Base-by-base conservation (phyloP, 2,113 vertebrate genomes). In the Hypomesus transpacificus region DNA sequence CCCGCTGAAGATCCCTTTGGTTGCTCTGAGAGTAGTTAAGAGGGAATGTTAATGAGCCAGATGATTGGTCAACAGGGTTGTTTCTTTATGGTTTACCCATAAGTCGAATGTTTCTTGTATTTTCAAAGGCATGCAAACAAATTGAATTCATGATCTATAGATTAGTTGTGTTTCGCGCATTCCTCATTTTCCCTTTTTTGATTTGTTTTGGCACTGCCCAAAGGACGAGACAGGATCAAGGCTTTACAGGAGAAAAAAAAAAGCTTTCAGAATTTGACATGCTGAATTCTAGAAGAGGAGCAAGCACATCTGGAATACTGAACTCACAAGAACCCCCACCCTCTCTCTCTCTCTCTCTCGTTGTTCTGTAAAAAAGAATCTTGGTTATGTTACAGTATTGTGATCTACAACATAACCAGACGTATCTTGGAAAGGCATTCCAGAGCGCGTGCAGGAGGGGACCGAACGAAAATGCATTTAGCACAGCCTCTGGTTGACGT, bases 291-390 rank as follows among this genome's bases (percentile, higher is more conserved):
- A 80, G 76, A 79, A 79, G 80, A 82, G 60, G 84, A 85, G 81
- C 78, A 65, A 53, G 82, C 84, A 89, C 90, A 92, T 92, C 91
- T 92, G 91, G 89, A 87, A 87, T 83, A 85, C 56, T 75, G 79
- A 80, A 91, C 83, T 75, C 74, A 66, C 77, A 17, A 24, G 14
- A 26, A 24, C 59, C 21, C 4, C 24, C 3, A 20, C 24, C 58
- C 53, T 16, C 34, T 68, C 70, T 74, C 75, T 64, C 54, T 68
- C 73, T 14, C 54, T 83, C 70, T 8, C 20, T 61, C 39, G 39
- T 46, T 68, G 77, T 5, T 34, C 4, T 34, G 31, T 34, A 34
- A 34, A 80, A 76, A 80, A 64, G 13, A 46, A 46, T 46, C 39
- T 46, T n/a, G 16, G 64, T 70, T 62, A 71, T 64, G 65, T 79